These are phyloP conservation scores for Stegophylla sp. DNA, from an alignment of 2,888 invertebrate genomes.

Conservation along the genomic window DNA sequence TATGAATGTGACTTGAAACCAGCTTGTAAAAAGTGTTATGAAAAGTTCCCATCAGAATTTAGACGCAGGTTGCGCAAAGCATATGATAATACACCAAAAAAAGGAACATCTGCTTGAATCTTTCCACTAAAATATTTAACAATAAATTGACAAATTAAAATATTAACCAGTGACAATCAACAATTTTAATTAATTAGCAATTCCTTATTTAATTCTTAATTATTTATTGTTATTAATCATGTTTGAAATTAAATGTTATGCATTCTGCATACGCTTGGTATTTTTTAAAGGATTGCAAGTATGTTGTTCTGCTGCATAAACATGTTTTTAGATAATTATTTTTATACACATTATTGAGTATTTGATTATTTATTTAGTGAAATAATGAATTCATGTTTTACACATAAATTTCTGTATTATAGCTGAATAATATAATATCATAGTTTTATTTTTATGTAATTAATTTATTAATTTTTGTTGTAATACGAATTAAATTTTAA, in stretches of 20 bases:
- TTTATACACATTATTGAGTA: conserved; percentile 22
- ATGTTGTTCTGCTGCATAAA: conserved; percentile 1
- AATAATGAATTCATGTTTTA: too few species aligned
- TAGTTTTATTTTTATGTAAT: conserved; percentile 5
- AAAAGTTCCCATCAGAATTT: conserved; percentile 92
- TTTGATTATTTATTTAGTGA: too few species aligned
- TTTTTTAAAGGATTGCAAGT: neutral
- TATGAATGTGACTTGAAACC: conserved; percentile 99
- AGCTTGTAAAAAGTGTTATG: conserved; percentile 98
- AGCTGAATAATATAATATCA: too few species aligned
- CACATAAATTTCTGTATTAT: too few species aligned
- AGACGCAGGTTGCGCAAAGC: conserved; percentile 89
- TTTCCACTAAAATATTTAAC: conserved; percentile 26
- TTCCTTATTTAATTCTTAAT: conserved; percentile 2
- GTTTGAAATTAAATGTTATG: conserved; percentile 15
- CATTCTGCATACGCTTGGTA: neutral
- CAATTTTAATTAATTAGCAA: conserved; percentile 26
- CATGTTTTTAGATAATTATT: conserved; percentile 26
- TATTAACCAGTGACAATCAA: conserved; percentile 55
- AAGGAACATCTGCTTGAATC: conserved; percentile 57
- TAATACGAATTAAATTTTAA: conserved; percentile 35
- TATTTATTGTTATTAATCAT: neutral
- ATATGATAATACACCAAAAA: conserved; percentile 74
- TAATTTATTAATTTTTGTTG: conserved; percentile 27
- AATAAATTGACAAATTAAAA: conserved; percentile 19